Evolutionary conservation across 2,888 invertebrate species (phyloP).

Genomic region (Byasa hedistus): DNA sequence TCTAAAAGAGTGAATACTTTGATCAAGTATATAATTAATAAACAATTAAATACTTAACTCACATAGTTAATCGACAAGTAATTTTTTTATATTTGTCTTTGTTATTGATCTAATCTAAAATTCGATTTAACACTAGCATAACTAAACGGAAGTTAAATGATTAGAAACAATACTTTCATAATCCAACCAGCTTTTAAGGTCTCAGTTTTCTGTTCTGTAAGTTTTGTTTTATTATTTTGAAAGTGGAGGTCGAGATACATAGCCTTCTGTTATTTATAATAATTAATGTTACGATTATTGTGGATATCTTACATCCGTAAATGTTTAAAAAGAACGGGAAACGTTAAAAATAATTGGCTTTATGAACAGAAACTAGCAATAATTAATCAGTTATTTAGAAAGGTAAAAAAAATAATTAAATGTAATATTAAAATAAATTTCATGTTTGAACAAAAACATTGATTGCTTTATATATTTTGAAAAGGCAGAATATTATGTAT

Average conservation of each 20-base stretch:
- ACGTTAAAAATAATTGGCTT: neutral
- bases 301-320: neutral
- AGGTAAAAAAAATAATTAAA: neutral
- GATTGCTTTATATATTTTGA: too few relatives aligned
- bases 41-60: too few relatives aligned
- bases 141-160: neutral
- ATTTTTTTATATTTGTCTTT: too few relatives aligned
- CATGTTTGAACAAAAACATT: neutral
- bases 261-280: neutral
- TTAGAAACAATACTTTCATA: neutral
- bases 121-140: too few relatives aligned
- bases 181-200: neutral
- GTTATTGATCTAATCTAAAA: too few relatives aligned
- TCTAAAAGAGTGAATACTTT: too few relatives aligned
- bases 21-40: too few relatives aligned
- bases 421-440: neutral
- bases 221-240: neutral
- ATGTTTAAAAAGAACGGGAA: neutral
- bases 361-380: neutral
- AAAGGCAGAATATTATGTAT: too few relatives aligned
- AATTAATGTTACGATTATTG: neutral
- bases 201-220: neutral
- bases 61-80: too few relatives aligned
- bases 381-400: neutral
- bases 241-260: neutral